These are phyloP conservation scores for Ormyrus pomaceus DNA, from an alignment of 2,888 invertebrate species.

Conservation along the genomic window DNA sequence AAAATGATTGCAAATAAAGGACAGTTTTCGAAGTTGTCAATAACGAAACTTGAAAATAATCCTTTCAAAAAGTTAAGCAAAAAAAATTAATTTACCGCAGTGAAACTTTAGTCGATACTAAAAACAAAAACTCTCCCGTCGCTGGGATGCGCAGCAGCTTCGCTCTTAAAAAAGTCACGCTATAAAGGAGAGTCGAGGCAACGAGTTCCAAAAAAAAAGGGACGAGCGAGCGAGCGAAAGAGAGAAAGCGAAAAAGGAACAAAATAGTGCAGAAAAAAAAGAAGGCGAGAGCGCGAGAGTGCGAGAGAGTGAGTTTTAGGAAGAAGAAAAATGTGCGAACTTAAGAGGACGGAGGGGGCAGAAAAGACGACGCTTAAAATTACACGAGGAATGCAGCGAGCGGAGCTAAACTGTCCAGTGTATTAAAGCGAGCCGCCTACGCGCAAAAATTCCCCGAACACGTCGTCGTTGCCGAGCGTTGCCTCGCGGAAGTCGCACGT, in stretches of 20 bases:
- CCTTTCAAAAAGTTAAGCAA: background rate
- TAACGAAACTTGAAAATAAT: no score
- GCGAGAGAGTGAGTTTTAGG: background rate
- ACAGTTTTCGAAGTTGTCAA: no score
- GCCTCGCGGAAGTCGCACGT: conserved; percentile 42
- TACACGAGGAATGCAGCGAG: background rate
- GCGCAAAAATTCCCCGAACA: conserved; percentile 26
- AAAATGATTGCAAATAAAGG: no score
- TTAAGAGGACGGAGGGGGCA: background rate
- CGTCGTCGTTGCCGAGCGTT: background rate
- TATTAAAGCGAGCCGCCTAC: background rate
- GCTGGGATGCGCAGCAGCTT: background rate
- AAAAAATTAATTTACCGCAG: background rate
- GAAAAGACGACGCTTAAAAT: background rate
- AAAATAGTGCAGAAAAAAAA: background rate
- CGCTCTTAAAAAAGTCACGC: background rate
- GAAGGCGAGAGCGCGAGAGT: conserved; percentile 1
- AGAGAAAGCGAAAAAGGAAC: conserved; percentile 4
- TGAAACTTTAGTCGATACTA: conserved; percentile 7
- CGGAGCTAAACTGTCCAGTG: background rate
- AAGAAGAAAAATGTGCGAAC: background rate
- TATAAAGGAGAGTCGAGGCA: background rate
- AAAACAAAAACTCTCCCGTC: conserved; percentile 1
- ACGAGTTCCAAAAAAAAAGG: conserved; percentile 4
- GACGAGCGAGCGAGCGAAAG: background rate